These are phyloP conservation scores for Peromyscus melanophrys DNA, from an alignment of 2,797 vertebrate species.

Conservation along the genomic window DNA sequence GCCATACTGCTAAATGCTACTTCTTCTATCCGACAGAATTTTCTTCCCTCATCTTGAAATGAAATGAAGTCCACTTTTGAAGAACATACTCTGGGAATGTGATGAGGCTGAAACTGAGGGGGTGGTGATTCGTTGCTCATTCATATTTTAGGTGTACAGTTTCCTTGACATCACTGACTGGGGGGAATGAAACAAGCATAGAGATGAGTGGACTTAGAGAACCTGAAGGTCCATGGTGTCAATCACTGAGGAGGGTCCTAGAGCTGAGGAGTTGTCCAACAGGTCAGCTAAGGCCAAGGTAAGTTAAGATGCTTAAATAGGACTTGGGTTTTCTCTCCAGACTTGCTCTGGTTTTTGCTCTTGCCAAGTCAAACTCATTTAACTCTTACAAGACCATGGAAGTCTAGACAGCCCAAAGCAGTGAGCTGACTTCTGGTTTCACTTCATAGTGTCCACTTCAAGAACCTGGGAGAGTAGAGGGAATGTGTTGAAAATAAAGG, in stretches of 20 bases:
- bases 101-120: not conserved
- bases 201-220: not conserved
- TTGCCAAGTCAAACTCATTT: conserved; percentile 23
- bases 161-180: not conserved
- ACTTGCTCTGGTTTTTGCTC: not conserved
- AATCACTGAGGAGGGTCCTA: accelerated
- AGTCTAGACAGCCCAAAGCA: conserved; percentile 17
- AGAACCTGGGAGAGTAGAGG: not conserved
- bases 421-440: conserved; percentile 20
- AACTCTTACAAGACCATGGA: not conserved
- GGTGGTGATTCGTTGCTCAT: not conserved
- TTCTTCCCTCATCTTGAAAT: not conserved
- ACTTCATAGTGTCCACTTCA: not conserved
- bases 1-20: not conserved
- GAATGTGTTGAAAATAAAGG: not conserved
- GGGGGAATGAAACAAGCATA: not conserved
- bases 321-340: not conserved
- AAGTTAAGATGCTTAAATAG: not conserved
- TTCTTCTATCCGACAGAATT: not conserved
- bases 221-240: not conserved
- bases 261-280: not conserved
- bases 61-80: not conserved
- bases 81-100: not conserved
- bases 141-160: accelerated
- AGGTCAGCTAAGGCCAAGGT: not conserved